phyloP scores from a whole-genome alignment of 2,797 vertebrate genomes.

The Semaprochilodus insignis region DNA sequence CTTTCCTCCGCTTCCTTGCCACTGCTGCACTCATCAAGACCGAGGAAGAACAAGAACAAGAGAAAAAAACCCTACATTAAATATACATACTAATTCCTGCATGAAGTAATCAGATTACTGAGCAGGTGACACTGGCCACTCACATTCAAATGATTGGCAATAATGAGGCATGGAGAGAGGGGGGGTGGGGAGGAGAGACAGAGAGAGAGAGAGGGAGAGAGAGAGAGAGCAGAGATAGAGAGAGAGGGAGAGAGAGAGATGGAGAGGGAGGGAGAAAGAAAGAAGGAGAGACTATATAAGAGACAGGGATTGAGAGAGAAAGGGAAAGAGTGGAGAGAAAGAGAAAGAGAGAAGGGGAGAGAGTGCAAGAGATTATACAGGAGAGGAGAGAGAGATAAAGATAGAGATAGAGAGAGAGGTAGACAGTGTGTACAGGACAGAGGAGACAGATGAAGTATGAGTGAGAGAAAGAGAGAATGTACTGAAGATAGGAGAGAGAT shows the following conservation, averaged over 20 bases:
- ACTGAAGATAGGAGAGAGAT: background rate
- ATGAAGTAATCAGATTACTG: constrained; percentile 98
- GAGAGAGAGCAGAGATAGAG: background rate
- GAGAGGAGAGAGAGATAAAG: background rate
- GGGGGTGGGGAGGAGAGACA: constrained; percentile 39
- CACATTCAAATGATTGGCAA: constrained; percentile 88
- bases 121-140: constrained; percentile 93
- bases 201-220: constrained; percentile 16
- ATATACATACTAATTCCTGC: constrained; percentile 99
- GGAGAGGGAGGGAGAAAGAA: background rate
- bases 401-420: too few relatives aligned
- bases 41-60: constrained; percentile 81
- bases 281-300: too few relatives aligned
- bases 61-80: constrained; percentile 85
- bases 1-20: constrained; percentile 33
- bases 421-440: background rate
- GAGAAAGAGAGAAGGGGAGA: background rate
- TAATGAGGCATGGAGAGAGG: constrained; percentile 81
- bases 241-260: constrained; percentile 36
- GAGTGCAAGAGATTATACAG: constrained; percentile 15
- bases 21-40: constrained; percentile 89
- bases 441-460: background rate
- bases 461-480: background rate
- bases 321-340: too few relatives aligned
- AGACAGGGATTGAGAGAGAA: background rate